phyloP scores from a whole-genome alignment of 1,140 invertebrate species.

The Papilio helenus region DNA sequence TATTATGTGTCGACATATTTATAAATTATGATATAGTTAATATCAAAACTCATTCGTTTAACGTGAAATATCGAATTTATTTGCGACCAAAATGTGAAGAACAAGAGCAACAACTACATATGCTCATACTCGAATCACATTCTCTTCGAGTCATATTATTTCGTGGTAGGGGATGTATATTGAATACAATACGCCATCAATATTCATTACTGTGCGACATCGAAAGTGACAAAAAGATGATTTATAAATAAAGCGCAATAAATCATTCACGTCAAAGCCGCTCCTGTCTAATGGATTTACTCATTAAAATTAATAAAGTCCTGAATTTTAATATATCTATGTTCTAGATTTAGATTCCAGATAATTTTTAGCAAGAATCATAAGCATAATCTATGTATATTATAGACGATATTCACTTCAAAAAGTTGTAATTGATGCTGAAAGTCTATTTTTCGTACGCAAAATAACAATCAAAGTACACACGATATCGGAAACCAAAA shows the following conservation, averaged over 20 bases:
- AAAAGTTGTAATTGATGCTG: not conserved
- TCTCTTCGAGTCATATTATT: not conserved
- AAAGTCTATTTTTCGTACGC: not conserved
- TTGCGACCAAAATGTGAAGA: not conserved
- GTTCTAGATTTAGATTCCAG: too few relatives aligned
- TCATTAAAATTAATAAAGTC: constrained; percentile 22
- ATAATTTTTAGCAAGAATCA: too few relatives aligned
- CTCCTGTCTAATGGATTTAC: not conserved
- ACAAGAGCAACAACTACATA: not conserved
- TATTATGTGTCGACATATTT: not conserved
- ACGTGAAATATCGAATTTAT: not conserved
- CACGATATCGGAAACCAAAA: not conserved
- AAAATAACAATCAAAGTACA: not conserved
- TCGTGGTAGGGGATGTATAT: constrained; percentile 30
- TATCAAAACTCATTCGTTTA: not conserved
- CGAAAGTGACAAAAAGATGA: constrained; percentile 39
- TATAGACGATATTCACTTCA: not conserved
- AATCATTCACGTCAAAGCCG: constrained; percentile 15
- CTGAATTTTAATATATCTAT: not conserved
- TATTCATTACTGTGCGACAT: constrained; percentile 33
- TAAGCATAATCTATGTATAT: not conserved
- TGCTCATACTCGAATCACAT: not conserved
- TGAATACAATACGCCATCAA: constrained; percentile 39
- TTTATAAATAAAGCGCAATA: constrained; percentile 34
- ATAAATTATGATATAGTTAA: not conserved